Conservation (phyloP, 1,140 invertebrate genomes). For the Neodiprion lecontei region DNA sequence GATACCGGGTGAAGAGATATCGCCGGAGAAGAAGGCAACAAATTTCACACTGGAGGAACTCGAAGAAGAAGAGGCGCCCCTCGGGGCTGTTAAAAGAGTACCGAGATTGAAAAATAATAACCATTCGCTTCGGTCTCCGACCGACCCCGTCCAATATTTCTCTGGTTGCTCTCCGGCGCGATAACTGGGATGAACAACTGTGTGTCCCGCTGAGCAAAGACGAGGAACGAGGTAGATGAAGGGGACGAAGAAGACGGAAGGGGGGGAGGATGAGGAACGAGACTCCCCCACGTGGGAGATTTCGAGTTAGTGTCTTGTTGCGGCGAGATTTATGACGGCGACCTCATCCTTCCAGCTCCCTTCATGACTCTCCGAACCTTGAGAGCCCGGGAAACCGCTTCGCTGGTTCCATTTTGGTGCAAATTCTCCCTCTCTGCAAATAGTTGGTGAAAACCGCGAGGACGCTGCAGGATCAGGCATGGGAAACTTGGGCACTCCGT, state of each 20-base stretch:
- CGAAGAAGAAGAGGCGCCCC: no score
- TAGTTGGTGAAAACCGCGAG: no score
- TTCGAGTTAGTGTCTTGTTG: conserved; percentile 8
- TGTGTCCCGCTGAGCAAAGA: no score
- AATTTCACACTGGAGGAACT: not conserved
- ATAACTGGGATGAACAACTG: not conserved
- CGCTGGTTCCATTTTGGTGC: not conserved
- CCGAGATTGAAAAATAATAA: conserved; percentile 1
- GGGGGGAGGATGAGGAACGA: not conserved
- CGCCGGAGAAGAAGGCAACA: not conserved
- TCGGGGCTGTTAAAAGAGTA: not conserved
- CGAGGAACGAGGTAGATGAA: not conserved
- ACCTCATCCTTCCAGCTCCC: not conserved
- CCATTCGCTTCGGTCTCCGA: not conserved
- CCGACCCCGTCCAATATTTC: not conserved
- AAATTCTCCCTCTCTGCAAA: no score
- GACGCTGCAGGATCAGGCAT: not conserved
- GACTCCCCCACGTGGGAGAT: conserved; percentile 8
- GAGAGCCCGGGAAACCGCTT: not conserved
- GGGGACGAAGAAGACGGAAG: no score
- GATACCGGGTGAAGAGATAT: no score
- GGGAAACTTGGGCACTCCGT: not conserved
- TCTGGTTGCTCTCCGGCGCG: not conserved
- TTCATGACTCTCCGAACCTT: not conserved
- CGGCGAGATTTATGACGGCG: conserved; percentile 5